Evolutionary conservation across 2,888 invertebrate species (phyloP).

Genomic region (Hedya salicella): DNA sequence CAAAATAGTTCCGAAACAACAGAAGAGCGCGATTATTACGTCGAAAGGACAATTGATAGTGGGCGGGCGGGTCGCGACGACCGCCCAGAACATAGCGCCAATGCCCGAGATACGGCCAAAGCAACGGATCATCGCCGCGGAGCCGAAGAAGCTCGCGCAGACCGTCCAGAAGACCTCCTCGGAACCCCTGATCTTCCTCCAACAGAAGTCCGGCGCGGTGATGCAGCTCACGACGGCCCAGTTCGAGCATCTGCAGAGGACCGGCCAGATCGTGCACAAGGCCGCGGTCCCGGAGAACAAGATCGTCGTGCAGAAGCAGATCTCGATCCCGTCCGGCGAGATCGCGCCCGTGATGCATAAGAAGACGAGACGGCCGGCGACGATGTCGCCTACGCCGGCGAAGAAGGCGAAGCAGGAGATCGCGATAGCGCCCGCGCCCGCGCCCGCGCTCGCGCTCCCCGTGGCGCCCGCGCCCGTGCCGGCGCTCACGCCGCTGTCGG

Average conservation of each 20-base stretch:
- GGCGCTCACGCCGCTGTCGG: slow-evolving; percentile 19
- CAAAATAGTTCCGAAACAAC: slow-evolving; percentile 74
- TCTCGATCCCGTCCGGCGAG: slow-evolving; percentile 62
- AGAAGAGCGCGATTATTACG: slow-evolving; percentile 82
- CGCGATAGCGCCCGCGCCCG: slow-evolving; percentile 62
- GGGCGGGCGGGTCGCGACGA: slow-evolving; percentile 75
- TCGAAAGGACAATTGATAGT: slow-evolving; percentile 85
- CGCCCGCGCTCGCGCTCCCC: slow-evolving; percentile 44
- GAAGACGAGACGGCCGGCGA: slow-evolving; percentile 62
- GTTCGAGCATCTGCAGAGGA: slow-evolving; percentile 79
- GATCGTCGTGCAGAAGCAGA: slow-evolving; percentile 67
- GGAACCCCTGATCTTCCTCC: slow-evolving; percentile 75
- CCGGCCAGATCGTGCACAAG: slow-evolving; percentile 78
- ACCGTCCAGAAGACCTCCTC: slow-evolving; percentile 68
- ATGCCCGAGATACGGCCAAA: slow-evolving; percentile 74
- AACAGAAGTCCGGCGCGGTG: slow-evolving; percentile 79
- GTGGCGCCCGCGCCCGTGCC: slow-evolving; percentile 52
- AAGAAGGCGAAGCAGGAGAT: slow-evolving; percentile 72
- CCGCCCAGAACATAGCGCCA: slow-evolving; percentile 78
- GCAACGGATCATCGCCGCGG: slow-evolving; percentile 66
- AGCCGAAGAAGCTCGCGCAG: slow-evolving; percentile 72
- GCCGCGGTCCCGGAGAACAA: slow-evolving; percentile 64
- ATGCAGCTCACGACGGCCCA: slow-evolving; percentile 81
- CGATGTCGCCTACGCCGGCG: slow-evolving; percentile 60
- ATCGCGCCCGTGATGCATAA: slow-evolving; percentile 58